These are phyloP conservation scores for Gephyroberyx darwinii DNA, from an alignment of 2,797 vertebrate genomes.

Conservation along the genomic window DNA sequence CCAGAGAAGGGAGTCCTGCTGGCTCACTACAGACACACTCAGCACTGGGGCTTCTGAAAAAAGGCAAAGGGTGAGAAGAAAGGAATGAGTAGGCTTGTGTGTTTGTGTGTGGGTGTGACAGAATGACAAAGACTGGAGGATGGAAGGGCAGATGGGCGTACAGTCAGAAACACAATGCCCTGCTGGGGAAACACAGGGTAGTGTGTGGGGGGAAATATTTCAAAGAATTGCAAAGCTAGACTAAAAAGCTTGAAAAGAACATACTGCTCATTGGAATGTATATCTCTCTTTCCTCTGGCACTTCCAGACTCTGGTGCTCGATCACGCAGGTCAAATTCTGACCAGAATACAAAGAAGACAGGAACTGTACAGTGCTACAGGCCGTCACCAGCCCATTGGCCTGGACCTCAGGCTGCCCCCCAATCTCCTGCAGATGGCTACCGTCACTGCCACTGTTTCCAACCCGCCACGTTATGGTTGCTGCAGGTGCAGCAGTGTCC, in stretches of 20 bases:
- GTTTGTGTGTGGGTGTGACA: conserved; percentile 16
- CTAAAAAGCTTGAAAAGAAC: conserved; percentile 23
- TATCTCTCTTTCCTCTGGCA: conserved; percentile 59
- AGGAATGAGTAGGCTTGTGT: conserved; percentile 14
- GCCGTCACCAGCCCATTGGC: conserved; percentile 41
- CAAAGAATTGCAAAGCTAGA: conserved; percentile 3
- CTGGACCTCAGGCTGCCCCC: conserved; percentile 32
- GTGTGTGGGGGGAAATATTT: conserved; percentile 1
- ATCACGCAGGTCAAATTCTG: conserved; percentile 75
- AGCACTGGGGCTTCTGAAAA: conserved; percentile 61
- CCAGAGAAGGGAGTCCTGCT: conserved; percentile 61
- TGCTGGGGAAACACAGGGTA: neutral
- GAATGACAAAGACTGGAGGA: conserved; percentile 8
- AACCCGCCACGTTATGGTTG: conserved; percentile 69
- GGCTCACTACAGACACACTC: conserved; percentile 59
- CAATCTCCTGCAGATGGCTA: conserved; percentile 15
- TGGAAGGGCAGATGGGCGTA: neutral
- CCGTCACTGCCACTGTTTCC: conserved; percentile 28
- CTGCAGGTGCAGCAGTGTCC: conserved; percentile 59
- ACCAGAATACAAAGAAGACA: conserved; percentile 66
- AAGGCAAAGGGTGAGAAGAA: conserved; percentile 43
- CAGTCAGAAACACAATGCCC: neutral
- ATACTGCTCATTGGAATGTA: conserved; percentile 66
- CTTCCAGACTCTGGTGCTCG: conserved; percentile 64
- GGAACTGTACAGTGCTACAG: conserved; percentile 60